Evolutionary conservation across 2,797 vertebrate species (phyloP), one percentile per base, ranked within the genome.

Genomic region (Enoplosus armatus): DNA sequence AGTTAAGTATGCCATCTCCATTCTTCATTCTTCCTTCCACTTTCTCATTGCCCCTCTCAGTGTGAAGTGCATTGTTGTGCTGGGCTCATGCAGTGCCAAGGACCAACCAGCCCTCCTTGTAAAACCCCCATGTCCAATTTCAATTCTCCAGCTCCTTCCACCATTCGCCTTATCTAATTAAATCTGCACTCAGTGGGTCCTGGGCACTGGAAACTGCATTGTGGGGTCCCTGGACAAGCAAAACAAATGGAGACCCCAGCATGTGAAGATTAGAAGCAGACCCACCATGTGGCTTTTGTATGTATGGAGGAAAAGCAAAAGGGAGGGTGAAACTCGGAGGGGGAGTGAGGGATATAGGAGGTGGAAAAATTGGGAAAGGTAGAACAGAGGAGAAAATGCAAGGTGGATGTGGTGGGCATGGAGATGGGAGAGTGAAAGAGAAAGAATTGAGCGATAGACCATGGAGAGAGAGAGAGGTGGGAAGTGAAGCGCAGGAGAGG

Each of bases 221-320:
- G 92, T 92, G 91, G 74, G 90, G 87, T 94, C 94, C 89, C 83
- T 87, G 91, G 91, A 95, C 91, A 94, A 94, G 94, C 91, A 94
- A 94, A 95, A 95, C 93, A 95, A 95, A 95, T 94, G 90, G 86
- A 94, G 88, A 93, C 82, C 90, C 86, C 87, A 89, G 91, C 92
- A 92, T 93, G 90, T 77, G 80, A 85, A 94, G 94, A 96, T 96
- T 95, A 94, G 93, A 96, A 94, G 92, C 94, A 95, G 94, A 90
- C 89, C 80, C 80, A 90, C 90, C 92, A 91, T 94, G 91, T 91
- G 94, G 89, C 89, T 91, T 93, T 92, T 90, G 89, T 88, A 84
- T 72, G 81, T 88, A 80, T 87, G 77, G 77, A 70, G 62, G 71
- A 74, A 72, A 72, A 72, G 72, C 26, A 41, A 56, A 70, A 50